A percentile compares a stretch with the other conserved stretches of the same genome.
Conservation (phyloP, 2,113 vertebrate genomes). For the Varanus komodoensis region DNA sequence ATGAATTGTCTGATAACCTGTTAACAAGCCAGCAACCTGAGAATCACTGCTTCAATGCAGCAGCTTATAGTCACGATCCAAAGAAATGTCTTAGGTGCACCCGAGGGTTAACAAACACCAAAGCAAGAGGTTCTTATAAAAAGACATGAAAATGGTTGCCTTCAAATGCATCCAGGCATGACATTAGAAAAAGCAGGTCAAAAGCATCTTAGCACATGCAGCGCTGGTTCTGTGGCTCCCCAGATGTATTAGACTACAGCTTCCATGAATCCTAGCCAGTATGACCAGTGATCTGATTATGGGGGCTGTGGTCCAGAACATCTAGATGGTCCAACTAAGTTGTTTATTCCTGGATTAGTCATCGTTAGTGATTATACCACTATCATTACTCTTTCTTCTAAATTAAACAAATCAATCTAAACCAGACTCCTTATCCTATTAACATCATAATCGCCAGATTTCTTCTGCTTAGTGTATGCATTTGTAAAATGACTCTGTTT, state of each 20-base stretch:
- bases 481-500: not conserved
- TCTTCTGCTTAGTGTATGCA: not conserved
- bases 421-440: not conserved
- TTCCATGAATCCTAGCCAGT: too few relatives aligned
- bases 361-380: not conserved
- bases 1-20: not conserved
- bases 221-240: not conserved
- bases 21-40: not conserved
- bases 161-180: not conserved
- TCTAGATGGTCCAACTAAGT: too few relatives aligned
- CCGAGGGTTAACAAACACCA: not conserved
- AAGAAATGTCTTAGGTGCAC: not conserved
- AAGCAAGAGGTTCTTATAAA: not conserved
- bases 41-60: not conserved
- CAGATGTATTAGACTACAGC: too few relatives aligned
- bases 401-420: not conserved
- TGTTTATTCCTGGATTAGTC: too few relatives aligned
- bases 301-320: too few relatives aligned
- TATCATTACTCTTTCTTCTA: not conserved
- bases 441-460: not conserved
- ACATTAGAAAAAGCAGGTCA: not conserved
- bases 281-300: too few relatives aligned
- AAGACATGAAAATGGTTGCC: not conserved
- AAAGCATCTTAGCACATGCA: not conserved
- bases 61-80: not conserved